Evolutionary conservation across 2,888 invertebrate genomes (phyloP), one percentile per base, ranked within the genome.

Genomic region (Endomychus coccineus): DNA sequence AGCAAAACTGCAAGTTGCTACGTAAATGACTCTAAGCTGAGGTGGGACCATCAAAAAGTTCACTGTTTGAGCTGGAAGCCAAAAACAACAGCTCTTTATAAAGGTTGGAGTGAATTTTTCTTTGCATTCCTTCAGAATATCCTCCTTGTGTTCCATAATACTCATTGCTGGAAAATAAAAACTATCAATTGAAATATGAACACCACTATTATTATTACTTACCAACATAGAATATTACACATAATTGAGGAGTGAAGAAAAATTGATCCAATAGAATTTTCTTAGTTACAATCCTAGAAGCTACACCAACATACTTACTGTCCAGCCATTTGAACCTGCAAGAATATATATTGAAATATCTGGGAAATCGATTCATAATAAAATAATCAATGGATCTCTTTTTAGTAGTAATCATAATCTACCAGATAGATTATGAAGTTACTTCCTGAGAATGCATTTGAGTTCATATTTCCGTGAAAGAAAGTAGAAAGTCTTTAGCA

Each of bases 301-400:
- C 61, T 1, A 74, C 82, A 2, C 86, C 88, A 0, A 71, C 71
- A 48, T 80, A 78, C 43, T 71, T 76, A 38, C 66, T 69, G 61
- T 89, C 89, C 43, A 89, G 61, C 72, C 78, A 84, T 67, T 73
- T 79, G 63, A 88, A 89, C 86, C 88, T 88, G 55, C 33, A 62
- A 65, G 43, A 37, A 43, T 16, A n/a, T n/a, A n/a, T n/a, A n/a
- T n/a, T n/a, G n/a, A n/a, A n/a, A n/a, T n/a, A n/a, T n/a, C n/a
- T n/a, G n/a, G n/a, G n/a, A n/a, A n/a, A n/a, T n/a, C n/a, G n/a
- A n/a, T n/a, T n/a, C n/a, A n/a, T n/a, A n/a, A n/a, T n/a, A n/a
- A n/a, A n/a, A n/a, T n/a, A n/a, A n/a, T n/a, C n/a, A n/a, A n/a
- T n/a, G n/a, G n/a, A n/a, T n/a, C n/a, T n/a, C n/a, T n/a, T n/a